Evolutionary conservation across 1,140 invertebrate species (phyloP), one percentile per base, ranked within the genome.

Genomic region (Aphidius ervi): DNA sequence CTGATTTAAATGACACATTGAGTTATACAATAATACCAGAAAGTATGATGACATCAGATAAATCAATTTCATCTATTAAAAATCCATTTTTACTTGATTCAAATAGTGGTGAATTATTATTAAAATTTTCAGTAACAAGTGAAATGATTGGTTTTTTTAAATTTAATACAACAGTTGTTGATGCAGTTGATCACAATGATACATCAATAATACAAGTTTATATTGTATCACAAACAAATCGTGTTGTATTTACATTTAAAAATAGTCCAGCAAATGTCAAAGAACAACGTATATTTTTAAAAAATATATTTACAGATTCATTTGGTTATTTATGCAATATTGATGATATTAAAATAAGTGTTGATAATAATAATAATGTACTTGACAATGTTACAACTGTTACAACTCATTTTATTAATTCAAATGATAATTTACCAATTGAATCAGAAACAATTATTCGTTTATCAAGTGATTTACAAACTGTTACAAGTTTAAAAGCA

Each of bases 111-210:
- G 67, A 73, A 9, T 67, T 85, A 9, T 66, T 64, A 0, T 69
- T 83, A 20, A 81, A 76, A 63, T 82, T 83, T 62, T 73, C 76
- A 65, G 79, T 81, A 2, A 73, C 72, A 0, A 72, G 73, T 23
- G 73, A 67, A 55, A 83, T 84, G 81, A 76, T 75, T 40, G 84
- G 84, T 61, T 82, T 78, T 72, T 85, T 84, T 66, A 71, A 76
- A 56, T 84, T 85, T 58, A 62, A 81, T n/a, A 72, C 84, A 16
- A 48, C 68, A 0, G 83, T 83, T 6, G 70, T 66, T n/a, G 84
- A 86, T 61, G 62, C 75, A 47, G 80, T 54, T 43, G 67, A 63
- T n/a, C 77, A 76, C 16, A 62, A 41, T 0, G 81, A 81, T 65
- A 72, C 60, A n/a, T 60, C 78, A 2, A 60, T 74, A 23, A 74